Percentiles rank a stretch among this genome's conserved stretches.
Evolutionary conservation across 2,113 vertebrate genomes (phyloP).

Genomic region (Petaurus breviceps): DNA sequence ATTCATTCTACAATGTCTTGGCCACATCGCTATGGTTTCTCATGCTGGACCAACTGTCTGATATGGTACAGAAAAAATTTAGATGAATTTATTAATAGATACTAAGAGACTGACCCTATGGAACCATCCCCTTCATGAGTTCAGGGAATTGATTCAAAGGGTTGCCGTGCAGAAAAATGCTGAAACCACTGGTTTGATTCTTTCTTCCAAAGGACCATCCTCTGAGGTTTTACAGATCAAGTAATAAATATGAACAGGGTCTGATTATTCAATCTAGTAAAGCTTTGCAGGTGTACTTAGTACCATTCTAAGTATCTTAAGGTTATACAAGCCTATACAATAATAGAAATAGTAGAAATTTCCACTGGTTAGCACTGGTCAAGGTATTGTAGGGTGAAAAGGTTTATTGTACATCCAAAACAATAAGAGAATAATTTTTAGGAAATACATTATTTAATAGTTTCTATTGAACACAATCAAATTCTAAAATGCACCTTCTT

Average conservation of each 20-base stretch:
- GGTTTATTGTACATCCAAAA: neutral
- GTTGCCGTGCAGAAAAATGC: neutral
- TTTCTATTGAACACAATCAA: neutral
- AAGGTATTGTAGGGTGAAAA: neutral
- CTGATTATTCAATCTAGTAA: neutral
- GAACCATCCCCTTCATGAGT: neutral
- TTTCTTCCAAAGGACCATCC: neutral
- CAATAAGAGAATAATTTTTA: neutral
- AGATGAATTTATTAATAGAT: neutral
- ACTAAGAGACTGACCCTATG: neutral
- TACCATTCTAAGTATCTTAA: neutral
- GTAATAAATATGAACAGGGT: neutral
- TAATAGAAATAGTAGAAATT: neutral
- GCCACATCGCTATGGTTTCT: neutral
- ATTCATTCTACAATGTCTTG: neutral
- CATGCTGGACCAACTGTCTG: neutral
- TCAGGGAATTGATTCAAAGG: neutral
- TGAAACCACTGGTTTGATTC: neutral
- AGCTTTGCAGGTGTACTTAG: neutral
- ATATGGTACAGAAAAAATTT: neutral
- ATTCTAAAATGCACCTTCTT: neutral
- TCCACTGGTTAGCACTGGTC: neutral
- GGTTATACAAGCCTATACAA: neutral
- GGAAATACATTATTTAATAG: neutral
- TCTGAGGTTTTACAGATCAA: neutral